Evolutionary conservation across 2,888 invertebrate genomes (phyloP), one percentile per base, ranked within the genome.

Genomic region (Stenoptilia bipunctidactyla): DNA sequence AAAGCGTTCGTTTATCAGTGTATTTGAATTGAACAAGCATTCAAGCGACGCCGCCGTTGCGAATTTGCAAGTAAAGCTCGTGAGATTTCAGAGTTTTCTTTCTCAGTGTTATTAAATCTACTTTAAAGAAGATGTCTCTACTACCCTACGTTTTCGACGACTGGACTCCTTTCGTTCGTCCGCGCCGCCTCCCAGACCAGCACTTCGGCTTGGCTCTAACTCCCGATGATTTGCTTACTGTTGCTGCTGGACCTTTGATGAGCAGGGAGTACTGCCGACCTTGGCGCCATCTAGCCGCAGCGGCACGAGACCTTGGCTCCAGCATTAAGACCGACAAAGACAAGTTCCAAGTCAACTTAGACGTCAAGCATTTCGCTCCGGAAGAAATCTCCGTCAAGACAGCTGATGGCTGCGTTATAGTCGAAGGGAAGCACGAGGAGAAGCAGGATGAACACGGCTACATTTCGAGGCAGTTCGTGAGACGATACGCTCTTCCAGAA

Each of bases 391-490:
- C 86, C 1, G 92, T 94, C 0, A 93, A 92, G 63, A 90, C 89
- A 0, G 82, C 88, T 0, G 90, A 91, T 41, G 87, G 89, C 36
- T 84, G 67, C 36, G 86, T 94, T 6, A 82, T 92, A 0, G 84
- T 92, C 10, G 92, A 93, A 64, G 93, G 90, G 0, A 91, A 90
- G 58, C 93, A 94, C 55, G 91, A 92, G 52, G 93, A 93, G 51
- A 90, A 89, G 51, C 86, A 88, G 47, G 92, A 92, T 50, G 88
- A 90, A 27, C 90, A 91, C 52, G 92, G 93, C 0, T 89, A 85
- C 47, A 86, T 93, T 38, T 89, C 91, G 0, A 85, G 92, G 36
- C 91, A 93, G 52, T 91, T 94, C 51, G 80, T 88, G 1, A 55
- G 68, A 38, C 87, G 89, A 43, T 94, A 92, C 58, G 74, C 87